Conservation (phyloP, 1,140 invertebrate genomes). For the Papilio polytes region DNA sequence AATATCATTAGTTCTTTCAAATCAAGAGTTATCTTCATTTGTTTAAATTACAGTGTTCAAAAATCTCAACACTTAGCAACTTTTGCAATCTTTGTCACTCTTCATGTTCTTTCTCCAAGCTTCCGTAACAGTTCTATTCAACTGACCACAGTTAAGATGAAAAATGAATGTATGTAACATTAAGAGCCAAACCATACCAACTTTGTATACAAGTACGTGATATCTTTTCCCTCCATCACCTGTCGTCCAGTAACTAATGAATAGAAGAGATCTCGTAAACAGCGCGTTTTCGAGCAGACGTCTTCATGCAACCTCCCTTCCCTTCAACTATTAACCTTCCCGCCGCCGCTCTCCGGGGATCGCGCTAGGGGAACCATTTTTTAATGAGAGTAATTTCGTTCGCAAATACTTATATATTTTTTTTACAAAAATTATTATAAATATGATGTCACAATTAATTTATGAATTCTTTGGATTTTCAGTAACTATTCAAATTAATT, state of each 20-base stretch:
- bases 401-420: neutral
- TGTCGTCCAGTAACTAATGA: constrained; percentile 33
- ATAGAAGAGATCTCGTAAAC: constrained; percentile 45
- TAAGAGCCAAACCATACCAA: neutral
- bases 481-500: neutral
- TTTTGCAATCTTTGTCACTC: neutral
- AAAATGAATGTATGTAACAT: neutral
- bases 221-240: constrained; percentile 13
- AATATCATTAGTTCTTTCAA: neutral
- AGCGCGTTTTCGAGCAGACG: constrained; percentile 38
- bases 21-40: neutral
- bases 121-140: neutral
- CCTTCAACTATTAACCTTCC: constrained; percentile 70
- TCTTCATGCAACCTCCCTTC: constrained; percentile 31
- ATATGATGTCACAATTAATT: neutral
- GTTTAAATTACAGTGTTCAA: neutral
- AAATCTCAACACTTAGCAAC: neutral
- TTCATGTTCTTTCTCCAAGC: neutral
- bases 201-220: neutral
- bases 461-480: neutral
- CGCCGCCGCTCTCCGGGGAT: constrained; percentile 52
- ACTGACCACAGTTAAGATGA: neutral
- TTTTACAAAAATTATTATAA: neutral
- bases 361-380: constrained; percentile 41
- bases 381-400: constrained; percentile 16